Base-by-base conservation (phyloP, 2,797 vertebrate genomes). In the Otolemur crassicaudatus region DNA sequence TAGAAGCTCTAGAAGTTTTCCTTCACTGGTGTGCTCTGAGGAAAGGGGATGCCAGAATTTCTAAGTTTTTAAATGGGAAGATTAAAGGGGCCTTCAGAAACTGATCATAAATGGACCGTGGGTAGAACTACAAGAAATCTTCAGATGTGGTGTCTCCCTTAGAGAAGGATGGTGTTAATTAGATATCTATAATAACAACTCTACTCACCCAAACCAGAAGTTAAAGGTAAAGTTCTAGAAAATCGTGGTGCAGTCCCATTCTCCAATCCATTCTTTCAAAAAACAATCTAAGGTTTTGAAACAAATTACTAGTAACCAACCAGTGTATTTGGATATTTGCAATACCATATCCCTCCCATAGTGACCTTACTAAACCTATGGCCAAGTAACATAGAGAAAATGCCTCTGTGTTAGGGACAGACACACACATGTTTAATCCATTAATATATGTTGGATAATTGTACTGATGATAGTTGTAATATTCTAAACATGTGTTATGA, bases 261-360 rank as follows among this genome's bases (percentile, higher is more conserved):
- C 22, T 5, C 3, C 20, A 25, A 1, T 2, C 17, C 58, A 5
- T 5, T 1, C 29, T 4, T 12, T 10, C 16, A 37, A 67, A n/a
- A 53, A 53, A 53, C 49, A 53, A 53, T 13, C 3, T 16, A 81
- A 20, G 5, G 2, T 58, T 83, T 95, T 90, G 2, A 77, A 92
- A 87, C 43, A 3, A 11, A 53, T 13, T 53, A 53, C 49, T 91
- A 49, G 40, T 58, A 58, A 53, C 20, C 27, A 65, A 65, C 7
- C 3, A 72, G 6, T n/a, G 10, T 31, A 13, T 70, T 87, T 72
- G 1, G 3, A 46, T 67, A 19, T 60, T 53, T 27, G 16, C 61
- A 95, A 91, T 53, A 72, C 1, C 5, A 37, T 13, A 14, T 17
- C 13, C 20, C 13, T 87, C 49, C 34, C 6, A 14, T 5, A 16